phyloP scores from a whole-genome alignment of 2,888 invertebrate species.

The Chrysomela aeneicollis region DNA sequence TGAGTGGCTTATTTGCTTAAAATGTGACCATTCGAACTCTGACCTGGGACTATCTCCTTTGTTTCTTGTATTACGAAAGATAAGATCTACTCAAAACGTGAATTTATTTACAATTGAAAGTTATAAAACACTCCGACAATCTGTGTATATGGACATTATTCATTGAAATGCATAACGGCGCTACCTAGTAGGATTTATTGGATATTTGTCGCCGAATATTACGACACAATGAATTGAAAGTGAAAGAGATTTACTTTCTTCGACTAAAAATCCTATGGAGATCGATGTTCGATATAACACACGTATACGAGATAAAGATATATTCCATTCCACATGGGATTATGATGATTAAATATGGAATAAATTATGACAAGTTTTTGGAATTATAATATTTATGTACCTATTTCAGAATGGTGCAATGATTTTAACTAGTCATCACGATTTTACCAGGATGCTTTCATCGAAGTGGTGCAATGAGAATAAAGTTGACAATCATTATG shows the following conservation, averaged over 20 bases:
- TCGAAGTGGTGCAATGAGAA: too few species aligned
- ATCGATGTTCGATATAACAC: background rate
- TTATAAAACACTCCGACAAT: constrained; percentile 7
- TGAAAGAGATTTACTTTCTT: constrained; percentile 26
- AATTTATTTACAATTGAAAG: constrained; percentile 22
- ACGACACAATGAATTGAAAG: constrained; percentile 24
- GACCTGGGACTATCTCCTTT: constrained; percentile 7
- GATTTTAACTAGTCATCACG: too few species aligned
- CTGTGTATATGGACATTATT: constrained; percentile 9
- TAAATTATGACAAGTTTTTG: background rate
- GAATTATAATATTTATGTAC: too few species aligned
- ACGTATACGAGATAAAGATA: background rate
- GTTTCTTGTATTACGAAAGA: constrained; percentile 10
- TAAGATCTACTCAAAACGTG: constrained; percentile 18
- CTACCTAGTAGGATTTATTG: constrained; percentile 11
- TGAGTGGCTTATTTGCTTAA: background rate
- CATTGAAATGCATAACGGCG: background rate
- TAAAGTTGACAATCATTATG: too few species aligned
- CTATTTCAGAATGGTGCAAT: background rate
- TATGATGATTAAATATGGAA: constrained; percentile 7
- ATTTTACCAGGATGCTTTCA: too few species aligned
- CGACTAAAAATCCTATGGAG: constrained; percentile 11
- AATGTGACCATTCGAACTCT: background rate
- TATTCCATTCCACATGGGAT: background rate
- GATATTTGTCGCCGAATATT: constrained; percentile 15